These are phyloP conservation scores for Brassicogethes aeneus DNA, from an alignment of 2,888 invertebrate genomes.

Conservation along the genomic window DNA sequence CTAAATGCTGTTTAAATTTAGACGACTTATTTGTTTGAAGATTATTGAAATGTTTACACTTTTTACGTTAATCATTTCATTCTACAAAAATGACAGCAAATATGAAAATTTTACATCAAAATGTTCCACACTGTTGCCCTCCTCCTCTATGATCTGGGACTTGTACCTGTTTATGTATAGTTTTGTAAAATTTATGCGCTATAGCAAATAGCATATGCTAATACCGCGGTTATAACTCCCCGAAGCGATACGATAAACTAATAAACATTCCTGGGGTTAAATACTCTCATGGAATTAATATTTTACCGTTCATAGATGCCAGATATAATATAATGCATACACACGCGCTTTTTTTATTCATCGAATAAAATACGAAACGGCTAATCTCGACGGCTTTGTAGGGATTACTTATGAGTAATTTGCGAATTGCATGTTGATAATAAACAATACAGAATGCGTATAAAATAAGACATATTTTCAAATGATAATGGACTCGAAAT, in stretches of 20 bases:
- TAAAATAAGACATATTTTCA: background rate
- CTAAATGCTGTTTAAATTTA: too few relatives aligned
- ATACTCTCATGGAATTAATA: constrained; percentile 1
- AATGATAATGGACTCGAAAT: background rate
- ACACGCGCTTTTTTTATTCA: constrained; percentile 4
- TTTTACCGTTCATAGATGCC: constrained; percentile 2
- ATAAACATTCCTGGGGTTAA: background rate
- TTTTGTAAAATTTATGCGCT: too few relatives aligned
- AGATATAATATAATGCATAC: background rate
- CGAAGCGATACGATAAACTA: background rate
- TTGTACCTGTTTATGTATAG: too few relatives aligned
- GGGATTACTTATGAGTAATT: background rate
- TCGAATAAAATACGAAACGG: background rate
- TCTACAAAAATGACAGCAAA: too few relatives aligned
- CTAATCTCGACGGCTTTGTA: background rate
- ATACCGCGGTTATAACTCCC: constrained; percentile 5
- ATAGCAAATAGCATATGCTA: too few relatives aligned
- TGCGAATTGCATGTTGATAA: background rate
- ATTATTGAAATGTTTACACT: too few relatives aligned
- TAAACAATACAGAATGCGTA: background rate
- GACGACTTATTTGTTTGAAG: too few relatives aligned
- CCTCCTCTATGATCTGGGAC: too few relatives aligned
- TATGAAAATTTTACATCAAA: too few relatives aligned
- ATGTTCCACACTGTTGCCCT: too few relatives aligned
- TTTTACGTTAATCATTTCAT: too few relatives aligned